These are phyloP conservation scores for Aplysina aerophoba DNA, from an alignment of 37 sponge, comb jelly and placozoan species.

Conservation along the genomic window DNA sequence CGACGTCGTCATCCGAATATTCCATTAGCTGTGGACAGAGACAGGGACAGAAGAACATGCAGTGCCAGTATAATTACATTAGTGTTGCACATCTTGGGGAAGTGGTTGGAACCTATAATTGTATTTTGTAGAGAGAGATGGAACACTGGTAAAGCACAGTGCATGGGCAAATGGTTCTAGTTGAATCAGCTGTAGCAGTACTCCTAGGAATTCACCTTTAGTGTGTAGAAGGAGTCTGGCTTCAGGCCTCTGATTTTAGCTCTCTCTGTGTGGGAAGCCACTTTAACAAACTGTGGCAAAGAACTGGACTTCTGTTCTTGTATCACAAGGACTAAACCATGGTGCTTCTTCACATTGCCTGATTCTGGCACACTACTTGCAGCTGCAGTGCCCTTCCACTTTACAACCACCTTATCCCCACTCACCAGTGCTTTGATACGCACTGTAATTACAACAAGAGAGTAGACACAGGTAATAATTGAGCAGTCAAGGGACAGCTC, in stretches of 20 bases:
- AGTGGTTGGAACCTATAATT: too few relatives aligned
- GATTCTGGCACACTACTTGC: neutral
- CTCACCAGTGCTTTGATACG: too few relatives aligned
- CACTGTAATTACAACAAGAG: too few relatives aligned
- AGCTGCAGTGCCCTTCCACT: conserved; percentile 31
- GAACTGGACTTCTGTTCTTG: too few relatives aligned
- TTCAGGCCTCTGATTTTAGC: conserved; percentile 45
- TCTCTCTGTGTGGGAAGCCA: neutral
- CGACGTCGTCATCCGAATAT: conserved; percentile 24
- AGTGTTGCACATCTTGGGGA: too few relatives aligned
- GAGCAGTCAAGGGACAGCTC: too few relatives aligned
- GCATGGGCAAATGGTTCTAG: neutral
- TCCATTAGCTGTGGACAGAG: conserved; percentile 42
- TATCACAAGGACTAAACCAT: too few relatives aligned
- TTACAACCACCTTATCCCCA: conserved; percentile 13
- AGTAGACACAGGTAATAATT: too few relatives aligned
- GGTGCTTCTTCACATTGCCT: too few relatives aligned
- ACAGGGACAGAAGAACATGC: neutral
- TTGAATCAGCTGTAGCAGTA: neutral
- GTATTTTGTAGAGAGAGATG: too few relatives aligned
- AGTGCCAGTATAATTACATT: too few relatives aligned
- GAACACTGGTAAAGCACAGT: too few relatives aligned
- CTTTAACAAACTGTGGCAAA: conserved; percentile 50
- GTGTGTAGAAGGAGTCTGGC: conserved; percentile 39
- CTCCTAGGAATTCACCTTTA: conserved; percentile 48